Evolutionary conservation across 1,140 invertebrate genomes (phyloP).

Genomic region (Lepidurus packardi): DNA sequence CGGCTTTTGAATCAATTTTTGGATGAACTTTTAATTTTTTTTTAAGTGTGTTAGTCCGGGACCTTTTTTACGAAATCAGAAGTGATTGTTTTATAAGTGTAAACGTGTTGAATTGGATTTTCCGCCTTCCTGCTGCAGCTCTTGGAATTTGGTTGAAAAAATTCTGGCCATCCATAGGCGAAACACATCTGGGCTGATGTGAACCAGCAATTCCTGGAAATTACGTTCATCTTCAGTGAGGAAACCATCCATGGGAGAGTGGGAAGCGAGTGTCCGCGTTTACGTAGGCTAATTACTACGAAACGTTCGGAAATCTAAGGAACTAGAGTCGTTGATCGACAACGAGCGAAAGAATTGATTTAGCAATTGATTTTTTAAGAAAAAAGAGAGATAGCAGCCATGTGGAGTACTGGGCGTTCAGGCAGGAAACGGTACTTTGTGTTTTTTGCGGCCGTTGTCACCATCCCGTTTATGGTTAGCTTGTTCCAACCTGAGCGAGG

Average conservation of each 20-base stretch:
- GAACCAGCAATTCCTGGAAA: too few species aligned
- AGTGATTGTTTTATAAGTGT: neutral
- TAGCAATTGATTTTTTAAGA: neutral
- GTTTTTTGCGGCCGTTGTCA: neutral
- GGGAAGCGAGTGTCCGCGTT: too few species aligned
- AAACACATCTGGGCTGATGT: too few species aligned
- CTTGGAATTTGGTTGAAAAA: too few species aligned
- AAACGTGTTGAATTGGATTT: too few species aligned
- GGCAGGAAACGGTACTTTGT: neutral
- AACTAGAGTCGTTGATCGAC: too few species aligned
- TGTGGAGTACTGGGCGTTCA: constrained; percentile 16
- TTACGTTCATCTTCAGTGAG: too few species aligned
- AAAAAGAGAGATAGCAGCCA: neutral
- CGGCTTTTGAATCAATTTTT: neutral
- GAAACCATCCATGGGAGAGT: too few species aligned
- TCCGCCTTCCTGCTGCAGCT: too few species aligned
- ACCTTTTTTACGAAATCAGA: neutral
- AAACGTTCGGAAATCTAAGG: too few species aligned
- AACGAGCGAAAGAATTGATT: neutral
- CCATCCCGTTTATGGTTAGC: constrained; percentile 9
- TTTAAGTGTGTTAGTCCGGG: neutral
- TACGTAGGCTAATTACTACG: too few species aligned
- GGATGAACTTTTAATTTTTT: neutral
- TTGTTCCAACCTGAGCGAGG: constrained; percentile 6
- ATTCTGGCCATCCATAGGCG: too few species aligned